These are phyloP conservation scores for Elaphurus davidianus DNA, from an alignment of 2,113 vertebrate genomes.

Conservation along the genomic window DNA sequence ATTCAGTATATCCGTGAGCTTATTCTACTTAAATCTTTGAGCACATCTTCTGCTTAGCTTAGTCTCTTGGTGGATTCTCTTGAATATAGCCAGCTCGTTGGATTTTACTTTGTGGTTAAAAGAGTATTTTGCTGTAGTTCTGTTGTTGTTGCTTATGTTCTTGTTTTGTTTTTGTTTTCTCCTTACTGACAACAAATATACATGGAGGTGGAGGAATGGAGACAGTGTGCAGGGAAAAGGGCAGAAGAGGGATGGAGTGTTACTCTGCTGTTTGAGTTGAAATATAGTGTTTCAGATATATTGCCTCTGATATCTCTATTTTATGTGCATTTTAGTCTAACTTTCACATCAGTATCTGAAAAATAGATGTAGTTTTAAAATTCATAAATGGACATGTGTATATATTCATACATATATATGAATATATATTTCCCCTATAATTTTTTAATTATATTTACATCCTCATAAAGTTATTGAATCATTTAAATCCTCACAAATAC, in stretches of 20 bases:
- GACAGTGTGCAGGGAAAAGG: background rate
- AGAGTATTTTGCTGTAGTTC: background rate
- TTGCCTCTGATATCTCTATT: background rate
- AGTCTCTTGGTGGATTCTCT: background rate
- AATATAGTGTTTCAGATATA: background rate
- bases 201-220: background rate
- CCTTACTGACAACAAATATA: background rate
- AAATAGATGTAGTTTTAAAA: background rate
- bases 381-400: background rate
- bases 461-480: background rate
- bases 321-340: background rate
- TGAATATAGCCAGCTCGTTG: background rate
- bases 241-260: background rate
- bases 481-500: background rate
- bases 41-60: background rate
- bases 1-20: rapidly evolving
- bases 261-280: background rate
- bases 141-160: background rate
- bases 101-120: background rate
- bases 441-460: background rate
- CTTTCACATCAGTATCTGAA: background rate
- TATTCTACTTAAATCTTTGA: background rate
- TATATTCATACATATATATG: background rate
- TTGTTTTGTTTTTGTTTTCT: background rate
- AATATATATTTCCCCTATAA: background rate